Evolutionary conservation across 2,888 invertebrate species (phyloP).

Genomic region (Tenthredo livida): DNA sequence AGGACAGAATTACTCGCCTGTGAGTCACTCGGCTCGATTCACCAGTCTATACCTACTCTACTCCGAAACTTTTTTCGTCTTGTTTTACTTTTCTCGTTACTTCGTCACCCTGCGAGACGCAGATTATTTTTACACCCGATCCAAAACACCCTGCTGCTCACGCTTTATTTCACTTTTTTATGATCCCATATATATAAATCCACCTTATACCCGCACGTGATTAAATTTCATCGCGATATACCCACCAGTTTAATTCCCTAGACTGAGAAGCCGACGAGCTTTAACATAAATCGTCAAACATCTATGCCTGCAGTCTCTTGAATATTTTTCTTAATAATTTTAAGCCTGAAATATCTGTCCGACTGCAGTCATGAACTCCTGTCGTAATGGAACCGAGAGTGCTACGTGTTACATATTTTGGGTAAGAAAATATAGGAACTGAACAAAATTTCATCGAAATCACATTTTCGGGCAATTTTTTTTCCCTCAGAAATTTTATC

Average conservation of each 20-base stretch:
- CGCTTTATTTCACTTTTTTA: conserved; percentile 20
- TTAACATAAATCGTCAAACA: background rate
- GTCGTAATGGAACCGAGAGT: no score
- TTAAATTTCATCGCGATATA: background rate
- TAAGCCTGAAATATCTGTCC: background rate
- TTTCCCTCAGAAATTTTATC: background rate
- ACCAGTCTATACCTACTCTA: background rate
- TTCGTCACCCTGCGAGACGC: conserved; percentile 20
- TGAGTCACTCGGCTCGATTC: conserved; percentile 21
- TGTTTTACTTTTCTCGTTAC: conserved; percentile 42
- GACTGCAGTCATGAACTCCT: no score
- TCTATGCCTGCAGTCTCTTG: background rate
- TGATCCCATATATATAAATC: background rate
- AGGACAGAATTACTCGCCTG: background rate
- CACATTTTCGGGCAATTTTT: background rate
- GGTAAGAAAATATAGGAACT: no score
- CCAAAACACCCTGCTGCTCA: background rate
- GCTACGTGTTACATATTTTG: no score
- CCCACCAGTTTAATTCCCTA: background rate
- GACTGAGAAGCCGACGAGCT: background rate
- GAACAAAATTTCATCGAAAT: no score
- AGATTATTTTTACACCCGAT: conserved; percentile 47
- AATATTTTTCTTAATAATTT: background rate
- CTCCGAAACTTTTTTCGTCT: background rate
- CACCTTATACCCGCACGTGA: background rate